Evolutionary conservation across 1,140 invertebrate genomes (phyloP).

Genomic region (Conus ventricosus): DNA sequence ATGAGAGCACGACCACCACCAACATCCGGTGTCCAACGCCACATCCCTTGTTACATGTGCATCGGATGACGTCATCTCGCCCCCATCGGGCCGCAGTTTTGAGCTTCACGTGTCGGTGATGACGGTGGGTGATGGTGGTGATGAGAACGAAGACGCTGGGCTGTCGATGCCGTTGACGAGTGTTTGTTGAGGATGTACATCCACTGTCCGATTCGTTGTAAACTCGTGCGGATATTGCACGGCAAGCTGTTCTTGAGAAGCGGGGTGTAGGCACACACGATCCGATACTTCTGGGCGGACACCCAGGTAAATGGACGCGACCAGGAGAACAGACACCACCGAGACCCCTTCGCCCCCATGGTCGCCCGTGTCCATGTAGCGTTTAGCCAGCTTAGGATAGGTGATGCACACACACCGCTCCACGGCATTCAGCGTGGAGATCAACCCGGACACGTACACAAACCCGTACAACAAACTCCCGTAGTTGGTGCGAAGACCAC

Average conservation of each 20-base stretch:
- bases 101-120: constrained; percentile 18
- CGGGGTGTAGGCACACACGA: background rate
- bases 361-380: background rate
- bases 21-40: background rate
- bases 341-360: background rate
- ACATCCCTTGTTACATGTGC: background rate
- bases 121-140: constrained; percentile 18
- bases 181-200: background rate
- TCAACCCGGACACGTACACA: background rate
- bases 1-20: constrained; percentile 1
- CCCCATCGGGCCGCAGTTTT: background rate
- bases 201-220: background rate
- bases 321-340: background rate
- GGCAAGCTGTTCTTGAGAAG: background rate
- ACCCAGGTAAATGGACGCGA: background rate
- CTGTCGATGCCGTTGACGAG: background rate
- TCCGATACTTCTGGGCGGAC: constrained; percentile 54
- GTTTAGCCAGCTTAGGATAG: background rate
- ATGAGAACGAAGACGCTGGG: background rate
- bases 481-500: background rate
- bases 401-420: constrained; percentile 29
- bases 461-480: background rate
- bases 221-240: background rate
- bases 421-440: background rate
- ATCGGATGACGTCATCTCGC: background rate